Evolutionary conservation across 1,140 invertebrate species (phyloP).

Genomic region (Drosophila orosa): DNA sequence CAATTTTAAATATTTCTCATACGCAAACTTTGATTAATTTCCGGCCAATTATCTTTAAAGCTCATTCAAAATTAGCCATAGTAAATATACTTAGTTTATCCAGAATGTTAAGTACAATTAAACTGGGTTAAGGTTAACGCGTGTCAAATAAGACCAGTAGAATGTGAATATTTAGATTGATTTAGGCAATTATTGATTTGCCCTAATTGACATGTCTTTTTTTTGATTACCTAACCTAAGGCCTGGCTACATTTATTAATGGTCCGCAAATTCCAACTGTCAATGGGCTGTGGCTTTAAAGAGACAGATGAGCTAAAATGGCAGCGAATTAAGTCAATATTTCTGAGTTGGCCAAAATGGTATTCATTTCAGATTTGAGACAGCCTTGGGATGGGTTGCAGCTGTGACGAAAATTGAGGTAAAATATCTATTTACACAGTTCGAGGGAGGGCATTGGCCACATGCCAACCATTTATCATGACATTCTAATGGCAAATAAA

Average conservation of each 20-base stretch:
- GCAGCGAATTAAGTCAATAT: constrained; percentile 23
- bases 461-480: constrained; percentile 43
- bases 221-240: background rate
- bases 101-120: background rate
- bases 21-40: background rate
- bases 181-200: constrained; percentile 10
- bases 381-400: constrained; percentile 9
- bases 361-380: constrained; percentile 20
- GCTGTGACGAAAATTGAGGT: constrained; percentile 37
- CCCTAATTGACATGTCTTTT: constrained; percentile 20
- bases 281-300: constrained; percentile 21
- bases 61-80: background rate
- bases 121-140: background rate
- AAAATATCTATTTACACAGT: constrained; percentile 39
- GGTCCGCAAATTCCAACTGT: constrained; percentile 28
- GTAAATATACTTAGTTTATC: background rate
- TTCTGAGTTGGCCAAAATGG: constrained; percentile 20
- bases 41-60: background rate
- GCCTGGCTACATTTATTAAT: constrained; percentile 24
- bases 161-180: constrained; percentile 5
- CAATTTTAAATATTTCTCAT: background rate
- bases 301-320: constrained; percentile 27
- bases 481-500: constrained; percentile 43
- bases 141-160: background rate
- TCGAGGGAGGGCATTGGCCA: background rate